These are phyloP conservation scores for Phocoena phocoena DNA, from an alignment of 2,113 vertebrate genomes.

Conservation along the genomic window DNA sequence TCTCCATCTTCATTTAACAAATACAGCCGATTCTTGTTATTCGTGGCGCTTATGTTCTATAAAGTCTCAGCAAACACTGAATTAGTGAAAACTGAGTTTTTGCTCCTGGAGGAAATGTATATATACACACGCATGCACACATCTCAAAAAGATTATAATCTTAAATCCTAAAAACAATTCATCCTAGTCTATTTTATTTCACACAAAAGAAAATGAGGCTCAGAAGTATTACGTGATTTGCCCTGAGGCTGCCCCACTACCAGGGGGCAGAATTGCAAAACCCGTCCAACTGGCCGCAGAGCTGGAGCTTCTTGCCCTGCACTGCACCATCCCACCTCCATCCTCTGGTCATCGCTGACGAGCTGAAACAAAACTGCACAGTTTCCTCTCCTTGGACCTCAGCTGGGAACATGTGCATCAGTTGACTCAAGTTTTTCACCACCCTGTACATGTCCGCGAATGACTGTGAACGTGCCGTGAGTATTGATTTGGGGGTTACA, in stretches of 20 bases:
- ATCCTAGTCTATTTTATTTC: neutral
- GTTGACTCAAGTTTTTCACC: neutral
- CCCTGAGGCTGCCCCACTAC: neutral
- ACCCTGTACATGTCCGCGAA: neutral
- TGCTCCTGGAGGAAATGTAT: neutral
- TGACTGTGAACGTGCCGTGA: neutral
- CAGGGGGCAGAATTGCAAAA: neutral
- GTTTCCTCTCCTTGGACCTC: neutral
- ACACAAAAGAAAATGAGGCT: neutral
- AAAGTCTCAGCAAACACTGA: neutral
- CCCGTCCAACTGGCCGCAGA: neutral
- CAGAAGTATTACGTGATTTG: neutral
- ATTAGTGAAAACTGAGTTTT: neutral
- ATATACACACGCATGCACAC: fast-evolving
- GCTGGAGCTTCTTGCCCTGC: neutral
- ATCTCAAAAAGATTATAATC: neutral
- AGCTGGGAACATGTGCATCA: neutral
- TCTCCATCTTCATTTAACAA: neutral
- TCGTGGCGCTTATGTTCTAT: fast-evolving
- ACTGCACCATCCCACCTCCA: fast-evolving
- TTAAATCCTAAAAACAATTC: neutral
- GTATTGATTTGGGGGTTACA: neutral
- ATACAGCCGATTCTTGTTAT: neutral
- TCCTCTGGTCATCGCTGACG: neutral
- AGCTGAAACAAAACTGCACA: neutral